These are phyloP conservation scores for Drosophila hydei DNA, from an alignment of 1,140 invertebrate genomes.

Conservation along the genomic window DNA sequence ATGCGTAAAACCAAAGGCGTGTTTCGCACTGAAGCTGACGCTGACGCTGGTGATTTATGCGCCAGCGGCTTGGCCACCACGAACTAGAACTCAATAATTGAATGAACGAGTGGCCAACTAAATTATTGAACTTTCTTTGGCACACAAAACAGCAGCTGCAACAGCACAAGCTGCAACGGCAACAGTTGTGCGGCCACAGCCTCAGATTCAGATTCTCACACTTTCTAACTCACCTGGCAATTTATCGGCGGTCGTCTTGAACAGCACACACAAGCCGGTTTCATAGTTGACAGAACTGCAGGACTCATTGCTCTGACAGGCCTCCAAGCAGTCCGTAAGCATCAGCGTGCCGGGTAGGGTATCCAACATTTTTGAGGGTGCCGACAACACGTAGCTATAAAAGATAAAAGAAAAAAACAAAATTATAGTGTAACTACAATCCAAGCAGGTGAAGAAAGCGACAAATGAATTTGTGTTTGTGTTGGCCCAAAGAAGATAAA, in stretches of 20 bases:
- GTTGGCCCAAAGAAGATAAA: not conserved
- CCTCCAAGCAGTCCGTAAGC: constrained; percentile 96
- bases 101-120: constrained; percentile 66
- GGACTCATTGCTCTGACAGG: constrained; percentile 94
- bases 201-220: constrained; percentile 66
- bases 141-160: constrained; percentile 58
- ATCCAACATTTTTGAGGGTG: constrained; percentile 94
- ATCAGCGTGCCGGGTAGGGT: constrained; percentile 95
- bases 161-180: constrained; percentile 10
- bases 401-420: constrained; percentile 34
- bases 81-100: constrained; percentile 81
- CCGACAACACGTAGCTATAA: constrained; percentile 92
- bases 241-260: constrained; percentile 94
- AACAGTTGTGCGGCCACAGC: constrained; percentile 20
- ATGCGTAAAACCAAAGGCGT: constrained; percentile 78
- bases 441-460: not conserved
- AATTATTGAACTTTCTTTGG: constrained; percentile 82
- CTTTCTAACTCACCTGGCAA: constrained; percentile 90
- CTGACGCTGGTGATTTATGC: constrained; percentile 74
- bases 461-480: not conserved
- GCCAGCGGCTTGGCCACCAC: constrained; percentile 51
- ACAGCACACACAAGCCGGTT: constrained; percentile 96
- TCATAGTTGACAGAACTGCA: constrained; percentile 97
- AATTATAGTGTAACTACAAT: not conserved
- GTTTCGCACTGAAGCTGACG: constrained; percentile 51